A percentile compares a stretch with the other conserved stretches of the same genome.
These are phyloP conservation scores for Atethmia centrago DNA, from an alignment of 2,888 invertebrate genomes.

Conservation along the genomic window DNA sequence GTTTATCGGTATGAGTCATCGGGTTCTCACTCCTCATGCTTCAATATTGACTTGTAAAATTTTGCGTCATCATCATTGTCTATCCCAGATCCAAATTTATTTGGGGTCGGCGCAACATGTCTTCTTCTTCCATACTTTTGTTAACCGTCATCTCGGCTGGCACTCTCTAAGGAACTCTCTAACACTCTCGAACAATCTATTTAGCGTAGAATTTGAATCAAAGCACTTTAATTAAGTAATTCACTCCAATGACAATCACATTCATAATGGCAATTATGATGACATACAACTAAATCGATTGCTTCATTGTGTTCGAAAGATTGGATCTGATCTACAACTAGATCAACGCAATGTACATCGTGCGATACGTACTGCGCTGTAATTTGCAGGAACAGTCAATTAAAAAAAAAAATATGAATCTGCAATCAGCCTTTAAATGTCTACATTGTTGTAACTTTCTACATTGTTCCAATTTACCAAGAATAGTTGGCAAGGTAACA, in stretches of 20 bases:
- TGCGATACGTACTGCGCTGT: background rate
- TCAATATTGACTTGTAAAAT: background rate
- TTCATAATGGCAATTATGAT: background rate
- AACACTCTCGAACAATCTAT: too few relatives aligned
- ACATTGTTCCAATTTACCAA: background rate
- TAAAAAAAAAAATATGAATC: background rate
- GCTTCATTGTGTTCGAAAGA: background rate
- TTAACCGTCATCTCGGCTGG: background rate
- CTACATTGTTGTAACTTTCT: too few relatives aligned
- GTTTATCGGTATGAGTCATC: slow-evolving; percentile 18
- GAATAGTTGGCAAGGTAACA: background rate
- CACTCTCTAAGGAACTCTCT: background rate
- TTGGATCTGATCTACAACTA: background rate
- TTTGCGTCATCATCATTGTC: background rate
- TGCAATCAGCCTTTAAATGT: background rate
- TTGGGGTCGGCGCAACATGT: background rate
- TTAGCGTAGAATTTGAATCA: background rate
- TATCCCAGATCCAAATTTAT: background rate
- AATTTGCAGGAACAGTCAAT: background rate
- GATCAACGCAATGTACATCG: background rate
- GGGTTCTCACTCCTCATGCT: background rate
- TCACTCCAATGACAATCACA: background rate
- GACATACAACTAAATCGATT: background rate
- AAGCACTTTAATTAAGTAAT: background rate
- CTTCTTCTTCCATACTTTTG: background rate